Evolutionary conservation across 2,888 invertebrate genomes (phyloP).

Genomic region (Iphiclides podalirius): DNA sequence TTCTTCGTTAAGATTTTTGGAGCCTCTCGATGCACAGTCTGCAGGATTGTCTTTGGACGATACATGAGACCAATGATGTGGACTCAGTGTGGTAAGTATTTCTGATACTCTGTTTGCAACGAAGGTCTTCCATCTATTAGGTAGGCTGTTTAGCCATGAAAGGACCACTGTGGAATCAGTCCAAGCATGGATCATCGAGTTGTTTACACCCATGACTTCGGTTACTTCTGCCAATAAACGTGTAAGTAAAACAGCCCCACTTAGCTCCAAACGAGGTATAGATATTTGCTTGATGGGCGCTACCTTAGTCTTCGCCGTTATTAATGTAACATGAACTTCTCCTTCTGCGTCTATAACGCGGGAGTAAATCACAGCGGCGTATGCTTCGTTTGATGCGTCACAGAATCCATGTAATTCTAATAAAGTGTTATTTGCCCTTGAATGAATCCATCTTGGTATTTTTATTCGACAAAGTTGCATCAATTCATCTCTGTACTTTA

Average conservation of each 20-base stretch:
- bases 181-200: constrained; percentile 24
- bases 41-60: constrained; percentile 29
- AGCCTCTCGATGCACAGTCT: constrained; percentile 33
- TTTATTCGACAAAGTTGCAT: constrained; percentile 9
- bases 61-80: constrained; percentile 31
- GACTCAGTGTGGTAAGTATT: constrained; percentile 27
- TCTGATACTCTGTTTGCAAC: constrained; percentile 33
- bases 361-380: constrained; percentile 25
- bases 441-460: constrained; percentile 28
- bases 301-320: constrained; percentile 22
- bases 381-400: constrained; percentile 29
- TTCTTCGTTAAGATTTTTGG: constrained; percentile 2
- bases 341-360: constrained; percentile 7
- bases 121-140: constrained; percentile 31
- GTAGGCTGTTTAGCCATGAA: constrained; percentile 27
- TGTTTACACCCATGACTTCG: constrained; percentile 10
- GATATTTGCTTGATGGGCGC: constrained; percentile 23
- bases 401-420: constrained; percentile 31
- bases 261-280: constrained; percentile 28
- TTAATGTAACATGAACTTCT: background rate
- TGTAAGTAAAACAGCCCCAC: constrained; percentile 27
- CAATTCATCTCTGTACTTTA: constrained; percentile 23
- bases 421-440: background rate
- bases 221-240: constrained; percentile 23
- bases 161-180: constrained; percentile 29